Evolutionary conservation across 2,113 vertebrate genomes (phyloP).

Genomic region (Siniperca knerii): DNA sequence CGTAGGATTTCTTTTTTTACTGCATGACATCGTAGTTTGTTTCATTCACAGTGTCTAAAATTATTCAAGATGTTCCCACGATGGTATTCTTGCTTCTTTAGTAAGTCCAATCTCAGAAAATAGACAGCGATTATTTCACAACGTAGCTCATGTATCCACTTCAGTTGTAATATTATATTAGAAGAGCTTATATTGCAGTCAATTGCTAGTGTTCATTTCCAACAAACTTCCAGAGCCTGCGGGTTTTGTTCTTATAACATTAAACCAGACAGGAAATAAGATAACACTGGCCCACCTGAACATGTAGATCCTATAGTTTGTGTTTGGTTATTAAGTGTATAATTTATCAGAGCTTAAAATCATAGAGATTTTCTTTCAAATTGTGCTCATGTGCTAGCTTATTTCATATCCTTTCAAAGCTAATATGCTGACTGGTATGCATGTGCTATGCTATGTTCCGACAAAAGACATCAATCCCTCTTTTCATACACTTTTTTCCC

Average conservation of each 20-base stretch:
- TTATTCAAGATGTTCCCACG: constrained; percentile 65
- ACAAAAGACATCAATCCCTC: constrained; percentile 25
- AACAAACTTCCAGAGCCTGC: constrained; percentile 69
- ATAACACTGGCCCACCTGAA: background rate
- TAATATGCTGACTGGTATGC: constrained; percentile 14
- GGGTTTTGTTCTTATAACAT: constrained; percentile 40
- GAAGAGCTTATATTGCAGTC: constrained; percentile 33
- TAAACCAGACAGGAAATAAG: constrained; percentile 39
- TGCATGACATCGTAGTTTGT: background rate
- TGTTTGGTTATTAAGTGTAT: background rate
- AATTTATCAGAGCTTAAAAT: background rate
- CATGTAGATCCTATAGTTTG: background rate
- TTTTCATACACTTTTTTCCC: background rate
- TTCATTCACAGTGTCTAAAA: constrained; percentile 1
- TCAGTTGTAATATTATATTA: constrained; percentile 61
- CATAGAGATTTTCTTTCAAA: background rate
- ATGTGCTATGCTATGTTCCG: background rate
- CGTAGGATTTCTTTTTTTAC: background rate
- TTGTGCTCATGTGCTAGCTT: no score
- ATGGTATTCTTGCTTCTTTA: constrained; percentile 53
- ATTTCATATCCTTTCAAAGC: background rate
- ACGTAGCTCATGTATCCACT: constrained; percentile 61
- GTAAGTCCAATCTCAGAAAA: constrained; percentile 42
- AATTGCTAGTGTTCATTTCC: constrained; percentile 67
- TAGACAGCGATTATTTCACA: constrained; percentile 55